Evolutionary conservation across 37 sponge, comb jelly and placozoan species (phyloP).

Genomic region (Sycon ciliatum): DNA sequence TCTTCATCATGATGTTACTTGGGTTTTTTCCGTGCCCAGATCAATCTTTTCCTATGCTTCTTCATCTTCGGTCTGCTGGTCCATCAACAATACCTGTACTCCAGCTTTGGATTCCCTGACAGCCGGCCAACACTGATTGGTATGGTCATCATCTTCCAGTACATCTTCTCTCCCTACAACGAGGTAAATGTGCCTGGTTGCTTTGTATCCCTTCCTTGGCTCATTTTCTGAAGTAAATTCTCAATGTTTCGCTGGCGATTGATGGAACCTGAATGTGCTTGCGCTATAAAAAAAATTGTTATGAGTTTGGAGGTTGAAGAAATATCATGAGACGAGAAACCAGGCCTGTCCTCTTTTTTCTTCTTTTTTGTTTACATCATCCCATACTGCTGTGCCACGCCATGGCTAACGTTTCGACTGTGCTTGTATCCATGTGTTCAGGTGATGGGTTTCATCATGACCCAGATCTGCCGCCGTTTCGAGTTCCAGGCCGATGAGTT

Average conservation of each 20-base stretch:
- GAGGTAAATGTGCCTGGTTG: slow-evolving; percentile 18
- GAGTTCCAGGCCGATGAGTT: slow-evolving; percentile 91
- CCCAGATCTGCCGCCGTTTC: slow-evolving; percentile 61
- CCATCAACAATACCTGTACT: slow-evolving; percentile 56
- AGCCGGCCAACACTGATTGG: slow-evolving; percentile 75
- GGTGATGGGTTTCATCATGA: slow-evolving; percentile 54
- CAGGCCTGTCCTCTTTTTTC: no score
- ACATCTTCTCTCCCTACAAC: slow-evolving; percentile 54
- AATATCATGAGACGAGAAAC: no score
- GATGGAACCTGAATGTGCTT: neutral
- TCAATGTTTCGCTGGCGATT: neutral
- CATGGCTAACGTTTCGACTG: no score
- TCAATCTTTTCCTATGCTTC: slow-evolving; percentile 49
- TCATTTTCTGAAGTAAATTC: neutral
- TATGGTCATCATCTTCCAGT: slow-evolving; percentile 63
- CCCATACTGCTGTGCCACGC: no score
- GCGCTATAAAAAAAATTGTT: no score
- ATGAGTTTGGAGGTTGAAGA: no score
- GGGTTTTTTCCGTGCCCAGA: slow-evolving; percentile 23
- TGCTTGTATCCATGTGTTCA: slow-evolving; percentile 12
- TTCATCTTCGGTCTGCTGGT: slow-evolving; percentile 70
- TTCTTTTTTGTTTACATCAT: no score
- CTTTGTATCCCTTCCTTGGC: neutral
- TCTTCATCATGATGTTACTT: neutral
- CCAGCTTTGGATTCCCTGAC: slow-evolving; percentile 80